A percentile compares a stretch with the other conserved stretches of the same genome.
Evolutionary conservation across 2,797 vertebrate species (phyloP).

Genomic region (Eulemur mongoz): DNA sequence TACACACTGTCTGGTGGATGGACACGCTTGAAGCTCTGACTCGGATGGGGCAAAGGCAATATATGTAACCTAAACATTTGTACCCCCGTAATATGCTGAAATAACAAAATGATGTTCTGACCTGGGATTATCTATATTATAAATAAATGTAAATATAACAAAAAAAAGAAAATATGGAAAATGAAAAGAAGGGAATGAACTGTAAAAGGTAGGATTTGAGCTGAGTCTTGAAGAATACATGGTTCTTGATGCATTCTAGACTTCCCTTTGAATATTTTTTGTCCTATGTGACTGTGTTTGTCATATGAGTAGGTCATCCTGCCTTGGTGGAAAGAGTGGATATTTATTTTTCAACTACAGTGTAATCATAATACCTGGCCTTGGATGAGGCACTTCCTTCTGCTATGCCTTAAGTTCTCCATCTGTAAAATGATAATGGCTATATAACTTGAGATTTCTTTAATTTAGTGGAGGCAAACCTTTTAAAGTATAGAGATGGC

Average conservation of each 20-base stretch:
- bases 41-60: no score
- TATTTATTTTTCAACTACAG: conserved; percentile 11
- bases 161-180: conserved; percentile 26
- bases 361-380: background rate
- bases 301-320: background rate
- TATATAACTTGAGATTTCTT: conserved; percentile 58
- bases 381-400: background rate
- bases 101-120: background rate
- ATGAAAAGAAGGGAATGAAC: background rate
- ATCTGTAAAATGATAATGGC: conserved; percentile 39
- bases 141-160: background rate
- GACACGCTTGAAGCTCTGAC: no score
- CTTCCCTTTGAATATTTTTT: background rate
- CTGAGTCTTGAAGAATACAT: conserved; percentile 5
- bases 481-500: conserved; percentile 42
- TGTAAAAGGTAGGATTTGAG: background rate
- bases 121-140: background rate
- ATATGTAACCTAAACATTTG: no score
- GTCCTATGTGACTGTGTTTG: background rate
- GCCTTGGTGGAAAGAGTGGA: background rate
- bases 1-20: no score
- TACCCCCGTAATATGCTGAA: no score
- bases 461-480: conserved; percentile 32
- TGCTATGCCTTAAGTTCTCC: conserved; percentile 49
- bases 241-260: conserved; percentile 50